Evolutionary conservation across 2,113 vertebrate species (phyloP).

Genomic region (Misgurnus mizolepis): DNA sequence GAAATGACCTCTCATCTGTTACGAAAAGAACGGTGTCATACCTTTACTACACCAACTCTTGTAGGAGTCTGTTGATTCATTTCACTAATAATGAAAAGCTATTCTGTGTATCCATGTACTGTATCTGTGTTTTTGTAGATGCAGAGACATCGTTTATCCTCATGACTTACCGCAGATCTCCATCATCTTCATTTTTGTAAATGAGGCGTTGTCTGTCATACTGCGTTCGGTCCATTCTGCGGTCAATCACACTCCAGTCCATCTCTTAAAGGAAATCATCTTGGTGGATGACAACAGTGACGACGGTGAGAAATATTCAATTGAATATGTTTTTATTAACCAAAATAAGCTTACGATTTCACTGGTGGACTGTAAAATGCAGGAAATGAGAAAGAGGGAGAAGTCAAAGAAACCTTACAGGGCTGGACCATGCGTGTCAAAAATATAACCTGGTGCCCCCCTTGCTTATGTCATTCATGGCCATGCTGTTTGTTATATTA

Average conservation of each 20-base stretch:
- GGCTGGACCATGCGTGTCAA: slow-evolving; percentile 45
- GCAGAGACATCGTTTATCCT: slow-evolving; percentile 84
- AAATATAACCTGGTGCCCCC: slow-evolving; percentile 9
- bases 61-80: background rate
- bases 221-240: slow-evolving; percentile 94
- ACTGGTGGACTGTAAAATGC: too few relatives aligned
- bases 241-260: slow-evolving; percentile 91
- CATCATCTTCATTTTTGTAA: slow-evolving; percentile 98
- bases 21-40: background rate
- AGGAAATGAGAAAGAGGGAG: too few relatives aligned
- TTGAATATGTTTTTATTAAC: background rate
- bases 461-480: slow-evolving; percentile 26
- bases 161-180: slow-evolving; percentile 94
- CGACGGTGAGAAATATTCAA: slow-evolving; percentile 78
- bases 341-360: too few relatives aligned
- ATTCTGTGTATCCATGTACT: background rate
- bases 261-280: slow-evolving; percentile 95
- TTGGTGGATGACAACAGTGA: slow-evolving; percentile 97
- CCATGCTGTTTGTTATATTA: slow-evolving; percentile 39
- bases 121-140: slow-evolving; percentile 73
- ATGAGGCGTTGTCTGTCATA: slow-evolving; percentile 95
- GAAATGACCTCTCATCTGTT: background rate
- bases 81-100: slow-evolving; percentile 19
- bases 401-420: too few relatives aligned
- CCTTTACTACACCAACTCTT: background rate